Percentiles rank a stretch among this genome's conserved stretches.
phyloP scores from a whole-genome alignment of 2,113 vertebrate genomes.

The Hydrochoerus hydrochaeris region DNA sequence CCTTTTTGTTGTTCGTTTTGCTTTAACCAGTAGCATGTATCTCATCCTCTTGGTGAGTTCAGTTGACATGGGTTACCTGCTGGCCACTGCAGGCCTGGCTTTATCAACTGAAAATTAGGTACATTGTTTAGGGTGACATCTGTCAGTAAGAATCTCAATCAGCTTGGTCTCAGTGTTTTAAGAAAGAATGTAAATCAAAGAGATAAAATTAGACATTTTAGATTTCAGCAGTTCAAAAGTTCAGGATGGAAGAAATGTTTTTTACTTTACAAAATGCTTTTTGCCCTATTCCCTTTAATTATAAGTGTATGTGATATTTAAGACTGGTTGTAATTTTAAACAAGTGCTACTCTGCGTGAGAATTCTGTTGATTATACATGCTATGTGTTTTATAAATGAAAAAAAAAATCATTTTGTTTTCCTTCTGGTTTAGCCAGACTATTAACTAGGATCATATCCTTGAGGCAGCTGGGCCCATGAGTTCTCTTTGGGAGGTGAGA shows the following conservation, averaged over 20 bases:
- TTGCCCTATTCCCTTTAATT: background rate
- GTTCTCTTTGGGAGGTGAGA: constrained; percentile 33
- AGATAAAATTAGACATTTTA: background rate
- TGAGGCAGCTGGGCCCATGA: background rate
- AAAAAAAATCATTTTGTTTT: background rate
- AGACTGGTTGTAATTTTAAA: background rate
- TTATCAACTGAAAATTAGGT: background rate
- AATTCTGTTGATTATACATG: background rate
- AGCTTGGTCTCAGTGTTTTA: constrained; percentile 21
- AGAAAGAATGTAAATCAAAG: background rate
- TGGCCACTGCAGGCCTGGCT: background rate
- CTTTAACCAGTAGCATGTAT: background rate
- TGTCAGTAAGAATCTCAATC: background rate
- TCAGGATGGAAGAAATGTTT: background rate
- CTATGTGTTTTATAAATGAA: background rate
- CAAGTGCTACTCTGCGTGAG: background rate
- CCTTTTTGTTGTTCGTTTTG: background rate
- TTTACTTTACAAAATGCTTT: background rate
- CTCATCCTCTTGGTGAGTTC: rapidly evolving
- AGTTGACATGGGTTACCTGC: rapidly evolving
- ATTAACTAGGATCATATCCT: constrained; percentile 15
- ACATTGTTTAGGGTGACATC: background rate
- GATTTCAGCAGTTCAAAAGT: background rate
- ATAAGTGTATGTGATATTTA: background rate
- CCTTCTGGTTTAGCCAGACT: background rate